These are phyloP conservation scores for Meloidogyne floridensis DNA, from an alignment of 1,140 invertebrate species.

Conservation along the genomic window DNA sequence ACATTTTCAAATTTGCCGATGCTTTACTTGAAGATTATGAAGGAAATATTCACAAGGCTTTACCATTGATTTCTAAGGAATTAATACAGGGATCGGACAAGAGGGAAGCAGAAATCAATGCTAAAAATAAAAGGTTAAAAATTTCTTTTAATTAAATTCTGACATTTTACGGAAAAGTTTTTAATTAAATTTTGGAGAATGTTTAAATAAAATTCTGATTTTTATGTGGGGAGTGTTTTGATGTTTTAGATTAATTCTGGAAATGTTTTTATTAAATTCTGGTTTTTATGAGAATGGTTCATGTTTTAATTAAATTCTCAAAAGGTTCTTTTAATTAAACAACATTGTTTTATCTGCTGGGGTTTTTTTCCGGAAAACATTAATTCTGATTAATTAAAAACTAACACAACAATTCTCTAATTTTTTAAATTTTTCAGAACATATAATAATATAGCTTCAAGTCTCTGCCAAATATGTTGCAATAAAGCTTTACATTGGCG, in stretches of 20 bases:
- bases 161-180: too few relatives aligned
- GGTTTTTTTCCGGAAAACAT: too few relatives aligned
- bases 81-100: slow-evolving; percentile 8
- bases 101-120: neutral
- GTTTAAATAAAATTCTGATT: too few relatives aligned
- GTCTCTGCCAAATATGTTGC: slow-evolving; percentile 13
- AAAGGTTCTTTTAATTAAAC: too few relatives aligned
- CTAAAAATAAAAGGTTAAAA: neutral
- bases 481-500: slow-evolving; percentile 74
- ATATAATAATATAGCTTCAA: neutral
- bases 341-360: too few relatives aligned
- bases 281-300: neutral
- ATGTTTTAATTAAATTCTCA: too few relatives aligned
- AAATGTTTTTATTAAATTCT: too few relatives aligned
- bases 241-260: too few relatives aligned
- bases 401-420: neutral
- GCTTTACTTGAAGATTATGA: slow-evolving; percentile 41
- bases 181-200: too few relatives aligned
- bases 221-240: too few relatives aligned
- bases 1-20: slow-evolving; percentile 38
- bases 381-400: neutral
- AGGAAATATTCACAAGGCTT: slow-evolving; percentile 33
- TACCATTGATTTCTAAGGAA: slow-evolving; percentile 25
- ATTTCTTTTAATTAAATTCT: neutral
- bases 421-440: neutral